Percentiles rank a stretch among this genome's conserved stretches.
Evolutionary conservation across 2,888 invertebrate species (phyloP).

Genomic region (Chrysotoxum bicinctum): DNA sequence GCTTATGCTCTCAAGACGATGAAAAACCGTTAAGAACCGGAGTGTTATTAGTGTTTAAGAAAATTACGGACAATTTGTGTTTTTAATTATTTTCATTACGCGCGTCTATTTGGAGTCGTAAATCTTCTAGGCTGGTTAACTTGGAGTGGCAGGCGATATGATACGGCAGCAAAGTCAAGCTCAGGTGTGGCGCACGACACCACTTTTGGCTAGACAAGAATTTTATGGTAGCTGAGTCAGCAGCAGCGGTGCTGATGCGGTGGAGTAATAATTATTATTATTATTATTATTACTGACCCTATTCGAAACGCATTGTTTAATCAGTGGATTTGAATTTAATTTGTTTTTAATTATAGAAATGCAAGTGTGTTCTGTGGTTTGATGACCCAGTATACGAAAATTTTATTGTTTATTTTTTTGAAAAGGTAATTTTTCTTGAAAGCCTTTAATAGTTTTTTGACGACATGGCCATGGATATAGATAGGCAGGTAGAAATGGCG

Average conservation of each 20-base stretch:
- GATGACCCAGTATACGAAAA: background rate
- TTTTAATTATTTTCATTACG: slow-evolving; percentile 67
- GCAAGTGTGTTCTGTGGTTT: slow-evolving; percentile 47
- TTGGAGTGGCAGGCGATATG: background rate
- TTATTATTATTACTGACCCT: slow-evolving; percentile 28
- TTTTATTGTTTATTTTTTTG: background rate
- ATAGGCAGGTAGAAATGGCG: no score
- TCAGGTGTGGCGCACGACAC: background rate
- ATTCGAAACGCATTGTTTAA: slow-evolving; percentile 54
- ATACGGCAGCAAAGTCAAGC: background rate
- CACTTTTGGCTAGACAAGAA: background rate
- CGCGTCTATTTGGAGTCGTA: slow-evolving; percentile 54
- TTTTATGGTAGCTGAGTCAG: background rate
- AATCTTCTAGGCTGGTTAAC: slow-evolving; percentile 39
- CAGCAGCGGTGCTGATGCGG: background rate
- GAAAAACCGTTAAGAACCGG: slow-evolving; percentile 48
- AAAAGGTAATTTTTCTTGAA: background rate
- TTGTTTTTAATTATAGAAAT: slow-evolving; percentile 56
- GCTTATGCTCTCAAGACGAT: background rate
- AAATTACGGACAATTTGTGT: slow-evolving; percentile 46
- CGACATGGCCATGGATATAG: no score
- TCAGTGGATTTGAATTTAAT: slow-evolving; percentile 64
- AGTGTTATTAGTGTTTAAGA: slow-evolving; percentile 62
- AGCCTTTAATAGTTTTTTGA: background rate
- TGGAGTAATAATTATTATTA: slow-evolving; percentile 26